Evolutionary conservation across 2,888 invertebrate species (phyloP).

Genomic region (Heliconius charithonia): DNA sequence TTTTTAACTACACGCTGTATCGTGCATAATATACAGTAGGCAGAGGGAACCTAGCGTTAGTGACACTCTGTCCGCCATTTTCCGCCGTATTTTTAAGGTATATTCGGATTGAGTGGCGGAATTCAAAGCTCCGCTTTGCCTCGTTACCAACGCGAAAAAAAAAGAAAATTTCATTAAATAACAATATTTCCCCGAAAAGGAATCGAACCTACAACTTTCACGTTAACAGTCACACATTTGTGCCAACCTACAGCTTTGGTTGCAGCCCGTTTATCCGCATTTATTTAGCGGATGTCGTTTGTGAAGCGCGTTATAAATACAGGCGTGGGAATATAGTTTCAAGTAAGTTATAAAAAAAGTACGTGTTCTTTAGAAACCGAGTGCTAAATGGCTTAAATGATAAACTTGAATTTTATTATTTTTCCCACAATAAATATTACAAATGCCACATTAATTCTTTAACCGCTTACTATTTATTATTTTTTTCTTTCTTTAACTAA

Average conservation of each 20-base stretch:
- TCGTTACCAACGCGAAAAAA: too few species aligned
- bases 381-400: not conserved
- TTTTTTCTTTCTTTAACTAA: not conserved
- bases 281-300: not conserved
- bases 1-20: too few species aligned
- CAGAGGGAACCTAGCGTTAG: too few species aligned
- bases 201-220: too few species aligned
- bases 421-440: not conserved
- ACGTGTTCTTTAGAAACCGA: not conserved
- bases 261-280: not conserved
- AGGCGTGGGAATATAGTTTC: constrained; percentile 4
- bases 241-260: not conserved
- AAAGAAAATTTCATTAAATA: too few species aligned
- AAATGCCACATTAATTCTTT: not conserved
- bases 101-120: too few species aligned
- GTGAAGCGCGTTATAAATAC: not conserved
- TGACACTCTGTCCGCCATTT: too few species aligned
- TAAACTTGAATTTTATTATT: not conserved
- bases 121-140: too few species aligned
- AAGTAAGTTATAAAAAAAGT: not conserved
- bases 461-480: not conserved
- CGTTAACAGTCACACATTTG: too few species aligned
- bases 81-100: too few species aligned
- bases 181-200: too few species aligned
- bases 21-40: too few species aligned